Evolutionary conservation across 2,797 vertebrate genomes (phyloP), one percentile per base, ranked within the genome.

Genomic region (Erethizon dorsatum): DNA sequence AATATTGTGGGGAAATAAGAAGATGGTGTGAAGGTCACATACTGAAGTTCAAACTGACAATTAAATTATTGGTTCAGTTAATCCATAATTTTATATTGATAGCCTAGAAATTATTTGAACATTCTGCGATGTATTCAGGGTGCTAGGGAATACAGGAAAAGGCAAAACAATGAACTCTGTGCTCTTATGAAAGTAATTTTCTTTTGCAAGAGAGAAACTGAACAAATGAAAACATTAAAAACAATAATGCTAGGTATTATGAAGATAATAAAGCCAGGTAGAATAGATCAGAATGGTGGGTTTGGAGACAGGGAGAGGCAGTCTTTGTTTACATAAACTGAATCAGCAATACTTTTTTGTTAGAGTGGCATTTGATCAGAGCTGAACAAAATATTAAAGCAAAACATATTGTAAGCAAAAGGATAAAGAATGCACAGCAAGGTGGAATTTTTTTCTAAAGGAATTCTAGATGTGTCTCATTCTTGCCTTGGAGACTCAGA

Each of bases 61-160:
- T 91, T 93, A 37, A 93, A 11, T 84, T 26, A 26, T 91, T 93
- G 45, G 67, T 79, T 80, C 15, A 84, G 1, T 83, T 33, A 69
- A 83, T 54, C 73, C 20, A 18, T 2, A 54, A 37, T 80, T 33
- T n/a, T 54, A 89, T 69, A 45, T 61, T 65, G 1, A n/a, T 45
- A 83, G 8, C 33, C 59, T 65, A 50, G 2, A 80, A 79, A 84
- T 82, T 61, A 9, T 65, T 57, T 59, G 28, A 57, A 22, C 9
- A 13, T 63, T n/a, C 15, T 18, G 22, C 28, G 20, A 54, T 65
- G 6, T 33, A 2, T 4, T 59, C 54, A 45, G 33, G 24, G 41
- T 75, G 20, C 37, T 45, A 67, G 33, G 33, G 41, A 85, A 59
- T 75, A 14, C 0, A 50, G 1, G 26, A 26, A 8, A 73, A 77